Evolutionary conservation across 2,113 vertebrate genomes (phyloP), one percentile per base, ranked within the genome.

Genomic region (Prietella phreatophila): DNA sequence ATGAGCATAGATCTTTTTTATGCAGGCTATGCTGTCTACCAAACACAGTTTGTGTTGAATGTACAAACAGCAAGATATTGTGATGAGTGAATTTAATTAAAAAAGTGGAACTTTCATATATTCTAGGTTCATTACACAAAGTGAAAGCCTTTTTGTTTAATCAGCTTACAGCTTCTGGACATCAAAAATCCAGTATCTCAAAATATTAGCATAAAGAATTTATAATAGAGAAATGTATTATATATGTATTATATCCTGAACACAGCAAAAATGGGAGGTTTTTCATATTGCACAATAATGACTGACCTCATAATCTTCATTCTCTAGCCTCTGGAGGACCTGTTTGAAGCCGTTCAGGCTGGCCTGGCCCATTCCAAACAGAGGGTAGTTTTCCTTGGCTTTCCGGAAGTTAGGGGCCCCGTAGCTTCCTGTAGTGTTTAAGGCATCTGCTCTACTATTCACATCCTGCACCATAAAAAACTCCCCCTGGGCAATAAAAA

Each of bases 311-410:
- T 96, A 92, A 27, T 95, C 94, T 0, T 96, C 95, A 78, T 92
- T 94, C 94, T 96, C 96, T 82, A 97, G 92, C 88, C 94, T 96
- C 92, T 96, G 96, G 71, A 97, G 94, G 58, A 97, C 89, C 0
- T 91, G 93, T 88, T 92, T 95, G 93, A 97, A 97, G 73, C 97
- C 97, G 0, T 78, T 93, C 69, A 96, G 92, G 88, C 95, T 97
- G 85, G 97, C 96, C 60, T 97, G 97, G 2, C 97, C 97, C 97
- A 97, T 97, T 92, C 96, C 97, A 0, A 96, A 97, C 47, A 97
- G 94, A 0, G 95, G 6, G 0, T 95, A 95, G 3, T 93, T 94
- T 0, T 95, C 95, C 83, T 90, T 95, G 39, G 92, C 96, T 89
- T 96, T 96, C 0, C 97, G 95, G 92, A 97, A 97, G 91, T 97